Conservation (phyloP, 2,113 vertebrate genomes). For the Lampris incognitus region DNA sequence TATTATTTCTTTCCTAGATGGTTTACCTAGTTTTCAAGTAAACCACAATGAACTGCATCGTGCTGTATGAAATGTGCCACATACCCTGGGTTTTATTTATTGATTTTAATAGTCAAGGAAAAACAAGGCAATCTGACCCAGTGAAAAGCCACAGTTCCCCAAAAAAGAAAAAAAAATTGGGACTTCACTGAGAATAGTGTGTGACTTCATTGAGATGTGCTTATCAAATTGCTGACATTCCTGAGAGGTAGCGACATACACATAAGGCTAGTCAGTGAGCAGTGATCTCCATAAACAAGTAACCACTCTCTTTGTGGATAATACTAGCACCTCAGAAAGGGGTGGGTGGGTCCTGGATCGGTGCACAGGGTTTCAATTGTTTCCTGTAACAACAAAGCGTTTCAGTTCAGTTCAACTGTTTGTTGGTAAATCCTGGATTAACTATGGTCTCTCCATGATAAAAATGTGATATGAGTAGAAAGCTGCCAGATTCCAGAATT, state of each 20-base stretch:
- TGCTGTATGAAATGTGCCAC: too few relatives aligned
- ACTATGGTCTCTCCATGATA: neutral
- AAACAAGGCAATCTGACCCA: constrained; percentile 23
- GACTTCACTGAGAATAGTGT: too few relatives aligned
- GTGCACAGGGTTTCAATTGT: neutral
- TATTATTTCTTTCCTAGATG: too few relatives aligned
- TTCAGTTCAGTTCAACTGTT: neutral
- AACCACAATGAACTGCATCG: too few relatives aligned
- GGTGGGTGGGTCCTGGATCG: neutral
- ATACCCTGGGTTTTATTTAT: too few relatives aligned
- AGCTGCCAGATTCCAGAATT: constrained; percentile 18
- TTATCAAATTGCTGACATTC: constrained; percentile 23
- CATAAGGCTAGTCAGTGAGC: neutral
- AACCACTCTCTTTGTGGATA: constrained; percentile 17
- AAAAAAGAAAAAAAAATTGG: too few relatives aligned
- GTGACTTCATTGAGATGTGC: neutral
- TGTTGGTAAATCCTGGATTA: constrained; percentile 12
- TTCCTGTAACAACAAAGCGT: neutral
- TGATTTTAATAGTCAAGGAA: neutral
- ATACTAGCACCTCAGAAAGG: constrained; percentile 16
- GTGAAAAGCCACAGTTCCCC: constrained; percentile 26
- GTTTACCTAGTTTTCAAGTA: too few relatives aligned
- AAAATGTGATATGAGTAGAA: constrained; percentile 7
- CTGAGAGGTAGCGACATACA: constrained; percentile 3
- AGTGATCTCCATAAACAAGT: constrained; percentile 20